These are phyloP conservation scores for Budorcas taxicolor DNA, from an alignment of 2,113 vertebrate genomes.

Conservation along the genomic window DNA sequence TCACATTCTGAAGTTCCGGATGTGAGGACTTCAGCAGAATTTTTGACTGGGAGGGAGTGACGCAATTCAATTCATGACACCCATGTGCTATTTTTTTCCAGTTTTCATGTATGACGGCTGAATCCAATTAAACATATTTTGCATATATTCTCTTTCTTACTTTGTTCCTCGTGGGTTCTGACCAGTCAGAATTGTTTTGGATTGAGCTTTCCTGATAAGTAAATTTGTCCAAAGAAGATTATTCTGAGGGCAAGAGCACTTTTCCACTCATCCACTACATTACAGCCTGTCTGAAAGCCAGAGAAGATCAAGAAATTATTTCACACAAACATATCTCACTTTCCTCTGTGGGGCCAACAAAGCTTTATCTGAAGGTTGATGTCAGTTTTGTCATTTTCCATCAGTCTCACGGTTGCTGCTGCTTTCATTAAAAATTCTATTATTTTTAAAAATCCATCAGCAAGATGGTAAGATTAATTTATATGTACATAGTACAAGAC, in stretches of 20 bases:
- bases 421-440: slow-evolving; percentile 63
- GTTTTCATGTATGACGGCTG: neutral
- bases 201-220: slow-evolving; percentile 45
- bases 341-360: slow-evolving; percentile 13
- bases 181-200: slow-evolving; percentile 18
- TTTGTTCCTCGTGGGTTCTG: neutral
- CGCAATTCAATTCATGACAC: neutral
- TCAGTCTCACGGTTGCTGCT: slow-evolving; percentile 30
- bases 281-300: slow-evolving; percentile 38
- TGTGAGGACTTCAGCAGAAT: neutral
- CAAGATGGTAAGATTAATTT: slow-evolving; percentile 44
- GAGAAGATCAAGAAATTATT: slow-evolving; percentile 55
- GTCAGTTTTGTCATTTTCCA: slow-evolving; percentile 49
- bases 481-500: slow-evolving; percentile 41
- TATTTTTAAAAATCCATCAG: slow-evolving; percentile 45
- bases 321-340: slow-evolving; percentile 9
- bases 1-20: neutral
- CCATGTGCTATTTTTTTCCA: neutral
- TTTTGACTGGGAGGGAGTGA: fast-evolving
- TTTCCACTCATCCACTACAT: slow-evolving; percentile 4
- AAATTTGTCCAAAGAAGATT: slow-evolving; percentile 43
- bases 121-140: slow-evolving; percentile 18
- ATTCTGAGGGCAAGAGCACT: slow-evolving; percentile 5
- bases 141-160: neutral
- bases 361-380: slow-evolving; percentile 51